Base-by-base conservation (phyloP, 1,140 invertebrate genomes). In the Drosophila kanapiae region DNA sequence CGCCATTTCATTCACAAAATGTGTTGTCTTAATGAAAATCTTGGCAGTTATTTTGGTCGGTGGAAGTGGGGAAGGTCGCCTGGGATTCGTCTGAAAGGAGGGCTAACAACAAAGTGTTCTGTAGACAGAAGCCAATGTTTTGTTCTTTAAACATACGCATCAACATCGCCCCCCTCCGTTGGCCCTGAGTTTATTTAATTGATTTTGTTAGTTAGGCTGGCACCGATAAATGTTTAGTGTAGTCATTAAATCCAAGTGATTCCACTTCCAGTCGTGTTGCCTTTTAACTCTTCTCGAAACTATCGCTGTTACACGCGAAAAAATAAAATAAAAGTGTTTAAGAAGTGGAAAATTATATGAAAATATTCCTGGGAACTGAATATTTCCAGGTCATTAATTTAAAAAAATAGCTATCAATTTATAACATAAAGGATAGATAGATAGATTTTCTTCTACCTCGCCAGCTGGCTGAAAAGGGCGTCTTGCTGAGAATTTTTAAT, bases 11-110 rank as follows among this genome's bases (percentile, higher is more conserved):
- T 79, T 79, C 76, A 79, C 54, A 70, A 78, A 56, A 59, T 60
- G 33, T 63, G 49, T 79, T 79, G 76, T 80, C 78, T 80, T 80
- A 80, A 80, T 80, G 78, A 80, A 80, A 80, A 78, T 78, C 75
- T 78, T 33, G 35, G 35, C 8, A 14, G 14, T 49, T 23, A 23
- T 27, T 48, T 43, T 10, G 14, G 53, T 11, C 23, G 14, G 45
- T 42, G 33, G 78, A 51, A 68, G 62, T 65, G n/a, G 74, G 75
- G 75, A 80, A 80, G 76, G 69, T 80, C 77, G 61, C 47, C 67
- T 45, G 58, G 43, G 35, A 59, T 51, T 57, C 45, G 56, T 54
- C 45, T 68, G 29, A 18, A 76, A 45, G 38, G 59, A 33, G 18
- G 18, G 48, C 48, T 16, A 23, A 43, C 31, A 59, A 40, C 57